phyloP scores from a whole-genome alignment of 2,113 vertebrate genomes.

The Coptodon rendalli region DNA sequence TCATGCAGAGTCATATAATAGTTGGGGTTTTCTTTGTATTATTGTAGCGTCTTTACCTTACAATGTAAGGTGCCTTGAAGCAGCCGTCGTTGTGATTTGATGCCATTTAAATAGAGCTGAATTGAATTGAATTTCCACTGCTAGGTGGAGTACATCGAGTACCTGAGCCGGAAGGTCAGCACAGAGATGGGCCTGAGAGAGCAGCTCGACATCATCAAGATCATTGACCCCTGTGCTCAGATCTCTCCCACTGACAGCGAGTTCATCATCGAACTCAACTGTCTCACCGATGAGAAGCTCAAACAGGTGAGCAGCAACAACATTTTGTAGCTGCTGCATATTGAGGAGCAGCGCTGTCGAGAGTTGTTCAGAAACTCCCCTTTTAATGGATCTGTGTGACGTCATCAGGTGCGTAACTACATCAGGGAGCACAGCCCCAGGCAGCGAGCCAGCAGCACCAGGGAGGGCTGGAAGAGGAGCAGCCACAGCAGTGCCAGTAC shows the following conservation, averaged over 20 bases:
- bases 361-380: background rate
- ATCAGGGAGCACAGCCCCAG: slow-evolving; percentile 90
- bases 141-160: slow-evolving; percentile 99
- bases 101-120: background rate
- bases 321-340: background rate
- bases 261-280: slow-evolving; percentile 99
- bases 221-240: slow-evolving; percentile 95
- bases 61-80: background rate
- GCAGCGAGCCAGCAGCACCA: slow-evolving; percentile 79
- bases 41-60: background rate
- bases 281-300: slow-evolving; percentile 95
- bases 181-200: slow-evolving; percentile 98
- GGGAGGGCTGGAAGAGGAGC: slow-evolving; percentile 91
- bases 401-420: slow-evolving; percentile 86
- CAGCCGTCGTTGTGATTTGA: background rate
- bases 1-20: background rate
- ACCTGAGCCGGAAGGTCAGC: slow-evolving; percentile 96
- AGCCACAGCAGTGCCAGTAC: slow-evolving; percentile 86
- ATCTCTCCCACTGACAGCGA: slow-evolving; percentile 98
- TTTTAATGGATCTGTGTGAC: background rate
- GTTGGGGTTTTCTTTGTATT: background rate
- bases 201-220: slow-evolving; percentile 99
- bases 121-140: background rate
- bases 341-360: background rate
- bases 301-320: slow-evolving; percentile 81